These are phyloP conservation scores for Ptychoptera contaminata DNA, from an alignment of 2,888 invertebrate species.

Conservation along the genomic window DNA sequence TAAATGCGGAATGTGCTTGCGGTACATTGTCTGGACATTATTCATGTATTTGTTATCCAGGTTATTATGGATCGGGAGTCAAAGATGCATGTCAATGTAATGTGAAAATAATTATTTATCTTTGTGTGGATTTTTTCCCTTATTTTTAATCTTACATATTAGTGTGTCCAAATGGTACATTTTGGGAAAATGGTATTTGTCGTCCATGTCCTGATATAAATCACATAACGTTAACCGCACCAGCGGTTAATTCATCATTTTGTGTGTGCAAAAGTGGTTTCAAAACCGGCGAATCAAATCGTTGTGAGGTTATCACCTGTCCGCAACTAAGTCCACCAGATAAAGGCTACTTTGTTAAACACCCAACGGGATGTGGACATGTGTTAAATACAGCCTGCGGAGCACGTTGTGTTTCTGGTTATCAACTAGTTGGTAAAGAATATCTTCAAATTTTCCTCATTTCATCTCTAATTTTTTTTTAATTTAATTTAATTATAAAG, in stretches of 20 bases:
- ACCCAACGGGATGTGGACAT: slow-evolving; percentile 37
- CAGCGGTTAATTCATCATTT: slow-evolving; percentile 36
- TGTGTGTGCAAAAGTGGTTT: slow-evolving; percentile 50
- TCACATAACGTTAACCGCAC: slow-evolving; percentile 38
- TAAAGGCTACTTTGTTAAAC: slow-evolving; percentile 50
- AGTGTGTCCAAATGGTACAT: slow-evolving; percentile 51
- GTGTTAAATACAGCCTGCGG: slow-evolving; percentile 57
- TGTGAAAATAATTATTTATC: slow-evolving; percentile 16
- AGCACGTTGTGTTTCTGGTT: slow-evolving; percentile 48
- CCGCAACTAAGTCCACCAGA: slow-evolving; percentile 39
- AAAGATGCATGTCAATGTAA: slow-evolving; percentile 41
- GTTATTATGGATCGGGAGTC: slow-evolving; percentile 48
- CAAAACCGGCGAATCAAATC: slow-evolving; percentile 29
- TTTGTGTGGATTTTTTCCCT: background rate
- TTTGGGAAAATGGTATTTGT: slow-evolving; percentile 37
- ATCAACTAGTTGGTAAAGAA: slow-evolving; percentile 30
- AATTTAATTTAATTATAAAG: slow-evolving; percentile 5
- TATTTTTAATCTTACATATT: slow-evolving; percentile 9
- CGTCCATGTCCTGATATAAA: slow-evolving; percentile 45
- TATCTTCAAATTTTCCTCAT: background rate
- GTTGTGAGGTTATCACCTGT: slow-evolving; percentile 45
- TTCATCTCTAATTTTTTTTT: background rate
- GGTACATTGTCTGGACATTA: slow-evolving; percentile 52
- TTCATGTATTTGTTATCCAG: slow-evolving; percentile 46
- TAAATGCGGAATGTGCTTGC: slow-evolving; percentile 43